A percentile compares a stretch with the other conserved stretches of the same genome.
These are phyloP conservation scores for Zaprionus davidi DNA, from an alignment of 1,140 invertebrate genomes.

Conservation along the genomic window DNA sequence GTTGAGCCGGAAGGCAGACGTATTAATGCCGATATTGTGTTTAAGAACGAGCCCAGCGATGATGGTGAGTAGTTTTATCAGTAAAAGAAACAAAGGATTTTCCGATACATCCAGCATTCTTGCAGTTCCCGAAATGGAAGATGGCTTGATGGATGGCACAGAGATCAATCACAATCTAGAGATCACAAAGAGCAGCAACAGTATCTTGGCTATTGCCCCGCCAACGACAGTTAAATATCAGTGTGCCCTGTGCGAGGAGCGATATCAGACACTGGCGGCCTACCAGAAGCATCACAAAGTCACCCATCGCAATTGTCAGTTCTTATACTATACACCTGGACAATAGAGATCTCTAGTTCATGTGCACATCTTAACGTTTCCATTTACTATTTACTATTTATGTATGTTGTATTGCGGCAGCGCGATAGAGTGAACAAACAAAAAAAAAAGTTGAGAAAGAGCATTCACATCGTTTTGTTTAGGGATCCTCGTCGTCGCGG, in stretches of 20 bases:
- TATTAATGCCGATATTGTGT: constrained; percentile 10
- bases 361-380: constrained; percentile 26
- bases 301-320: constrained; percentile 21
- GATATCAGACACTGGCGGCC: constrained; percentile 23
- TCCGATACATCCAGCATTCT: neutral
- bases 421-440: constrained; percentile 24
- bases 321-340: constrained; percentile 15
- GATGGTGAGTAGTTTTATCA: constrained; percentile 8
- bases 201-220: neutral
- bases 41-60: constrained; percentile 32
- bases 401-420: constrained; percentile 33
- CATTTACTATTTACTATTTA: constrained; percentile 68
- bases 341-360: constrained; percentile 3
- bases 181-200: neutral
- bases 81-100: neutral
- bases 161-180: neutral
- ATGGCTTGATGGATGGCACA: neutral
- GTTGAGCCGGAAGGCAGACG: constrained; percentile 1
- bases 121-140: constrained; percentile 13
- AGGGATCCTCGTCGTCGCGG: constrained; percentile 82
- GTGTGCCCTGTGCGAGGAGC: constrained; percentile 23
- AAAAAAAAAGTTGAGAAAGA: constrained; percentile 43
- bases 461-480: constrained; percentile 41
- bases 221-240: constrained; percentile 9
- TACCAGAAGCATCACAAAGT: constrained; percentile 36